These are phyloP conservation scores for Desmodus rotundus DNA, from an alignment of 2,113 vertebrate species.

Conservation along the genomic window DNA sequence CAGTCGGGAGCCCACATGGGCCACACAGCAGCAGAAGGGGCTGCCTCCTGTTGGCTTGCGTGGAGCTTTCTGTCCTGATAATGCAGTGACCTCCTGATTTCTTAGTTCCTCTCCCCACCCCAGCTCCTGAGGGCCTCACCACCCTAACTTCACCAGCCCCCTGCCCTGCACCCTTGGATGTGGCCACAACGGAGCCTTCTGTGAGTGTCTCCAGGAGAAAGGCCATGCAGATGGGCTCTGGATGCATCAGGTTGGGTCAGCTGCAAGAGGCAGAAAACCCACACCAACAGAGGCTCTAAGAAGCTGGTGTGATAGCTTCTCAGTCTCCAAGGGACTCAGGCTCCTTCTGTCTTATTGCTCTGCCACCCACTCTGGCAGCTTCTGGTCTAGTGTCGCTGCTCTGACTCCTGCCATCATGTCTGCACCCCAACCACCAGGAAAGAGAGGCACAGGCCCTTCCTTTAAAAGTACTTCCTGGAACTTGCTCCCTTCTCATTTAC, in stretches of 20 bases:
- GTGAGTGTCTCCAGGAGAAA: neutral
- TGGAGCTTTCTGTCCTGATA: neutral
- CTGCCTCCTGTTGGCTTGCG: accelerated
- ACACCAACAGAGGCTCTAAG: neutral
- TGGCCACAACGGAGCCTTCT: neutral
- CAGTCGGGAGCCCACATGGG: accelerated
- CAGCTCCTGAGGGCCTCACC: neutral
- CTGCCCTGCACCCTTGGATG: neutral
- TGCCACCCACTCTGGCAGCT: too few species aligned
- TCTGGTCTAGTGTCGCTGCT: neutral
- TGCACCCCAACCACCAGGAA: neutral
- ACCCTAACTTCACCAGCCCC: neutral
- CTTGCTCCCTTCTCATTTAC: neutral
- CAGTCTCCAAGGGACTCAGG: neutral
- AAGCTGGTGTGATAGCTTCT: neutral
- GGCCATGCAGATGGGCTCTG: neutral
- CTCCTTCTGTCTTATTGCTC: neutral
- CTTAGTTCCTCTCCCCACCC: neutral
- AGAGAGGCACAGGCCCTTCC: neutral
- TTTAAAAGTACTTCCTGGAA: neutral
- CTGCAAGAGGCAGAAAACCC: neutral
- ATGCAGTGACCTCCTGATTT: too few species aligned
- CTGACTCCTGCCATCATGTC: neutral
- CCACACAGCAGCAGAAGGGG: neutral
- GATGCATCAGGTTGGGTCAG: neutral